Conservation (phyloP, 2,113 vertebrate genomes). For the Perccottus glenii region DNA sequence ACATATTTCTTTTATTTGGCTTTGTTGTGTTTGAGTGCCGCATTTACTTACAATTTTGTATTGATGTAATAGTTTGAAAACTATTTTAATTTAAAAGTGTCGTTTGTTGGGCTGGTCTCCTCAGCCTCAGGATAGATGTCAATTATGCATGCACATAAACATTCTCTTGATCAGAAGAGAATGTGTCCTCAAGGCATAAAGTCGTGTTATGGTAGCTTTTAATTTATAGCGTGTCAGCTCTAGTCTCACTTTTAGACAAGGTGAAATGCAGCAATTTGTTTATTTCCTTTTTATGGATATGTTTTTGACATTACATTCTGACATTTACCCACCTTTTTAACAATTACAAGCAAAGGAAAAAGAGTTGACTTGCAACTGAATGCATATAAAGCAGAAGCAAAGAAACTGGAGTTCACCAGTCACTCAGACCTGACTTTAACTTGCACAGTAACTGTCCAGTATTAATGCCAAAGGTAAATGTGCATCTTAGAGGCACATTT, state of each 20-base stretch:
- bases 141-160: not conserved
- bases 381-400: too few species aligned
- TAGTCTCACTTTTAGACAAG: conserved; percentile 25
- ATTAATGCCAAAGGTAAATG: too few species aligned
- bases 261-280: conserved; percentile 10
- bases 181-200: conserved; percentile 25
- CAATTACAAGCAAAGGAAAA: not conserved
- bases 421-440: too few species aligned
- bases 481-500: too few species aligned
- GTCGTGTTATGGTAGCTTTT: conserved; percentile 24
- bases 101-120: conserved; percentile 6
- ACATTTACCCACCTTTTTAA: not conserved
- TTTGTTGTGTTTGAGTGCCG: too few species aligned
- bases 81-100: not conserved
- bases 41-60: too few species aligned
- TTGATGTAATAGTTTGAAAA: too few species aligned
- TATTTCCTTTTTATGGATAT: not conserved
- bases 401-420: too few species aligned
- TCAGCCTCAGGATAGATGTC: conserved; percentile 27
- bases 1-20: not conserved
- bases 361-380: not conserved
- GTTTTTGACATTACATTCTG: conserved; percentile 14
- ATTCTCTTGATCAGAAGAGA: not conserved
- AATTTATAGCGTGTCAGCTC: conserved; percentile 18
- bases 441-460: too few species aligned